Evolutionary conservation across 2,113 vertebrate genomes (phyloP).

Genomic region (Columbina picui): DNA sequence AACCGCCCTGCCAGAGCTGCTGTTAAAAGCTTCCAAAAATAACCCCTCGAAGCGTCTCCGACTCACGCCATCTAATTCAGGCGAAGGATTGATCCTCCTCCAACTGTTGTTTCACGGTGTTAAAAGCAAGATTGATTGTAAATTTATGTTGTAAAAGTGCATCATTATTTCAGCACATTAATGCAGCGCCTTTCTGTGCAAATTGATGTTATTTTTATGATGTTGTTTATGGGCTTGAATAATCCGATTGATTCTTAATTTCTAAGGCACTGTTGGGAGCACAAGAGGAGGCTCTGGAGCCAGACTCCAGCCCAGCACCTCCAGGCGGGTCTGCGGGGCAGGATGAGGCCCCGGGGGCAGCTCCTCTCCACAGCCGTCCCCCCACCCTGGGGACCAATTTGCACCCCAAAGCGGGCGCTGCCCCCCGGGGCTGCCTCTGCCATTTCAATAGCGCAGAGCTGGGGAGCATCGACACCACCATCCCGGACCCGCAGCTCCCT

Average conservation of each 20-base stretch:
- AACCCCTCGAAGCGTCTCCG: constrained; percentile 34
- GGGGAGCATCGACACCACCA: neutral
- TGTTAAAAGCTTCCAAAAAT: constrained; percentile 31
- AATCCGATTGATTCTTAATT: constrained; percentile 79
- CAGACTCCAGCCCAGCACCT: fast-evolving
- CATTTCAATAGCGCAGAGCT: fast-evolving
- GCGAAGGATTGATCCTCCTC: constrained; percentile 50
- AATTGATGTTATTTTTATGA: constrained; percentile 79
- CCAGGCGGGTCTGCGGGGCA: fast-evolving
- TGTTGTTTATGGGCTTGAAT: constrained; percentile 77
- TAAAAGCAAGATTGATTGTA: constrained; percentile 69
- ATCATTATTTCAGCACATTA: constrained; percentile 75
- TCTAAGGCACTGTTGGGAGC: constrained; percentile 45
- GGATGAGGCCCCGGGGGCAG: fast-evolving
- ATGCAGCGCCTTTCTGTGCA: constrained; percentile 62
- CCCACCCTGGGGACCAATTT: fast-evolving
- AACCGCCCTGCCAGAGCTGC: neutral
- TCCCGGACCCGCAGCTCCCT: neutral
- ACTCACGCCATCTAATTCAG: constrained; percentile 55
- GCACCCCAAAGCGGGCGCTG: neutral
- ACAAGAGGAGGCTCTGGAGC: neutral
- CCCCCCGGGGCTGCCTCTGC: neutral
- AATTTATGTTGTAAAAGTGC: constrained; percentile 67
- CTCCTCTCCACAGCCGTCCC: fast-evolving
- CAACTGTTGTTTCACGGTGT: constrained; percentile 56